A percentile compares a stretch with the other conserved stretches of the same genome.
These are phyloP conservation scores for Tanytarsus gracilentus DNA, from an alignment of 2,888 invertebrate genomes.

Conservation along the genomic window DNA sequence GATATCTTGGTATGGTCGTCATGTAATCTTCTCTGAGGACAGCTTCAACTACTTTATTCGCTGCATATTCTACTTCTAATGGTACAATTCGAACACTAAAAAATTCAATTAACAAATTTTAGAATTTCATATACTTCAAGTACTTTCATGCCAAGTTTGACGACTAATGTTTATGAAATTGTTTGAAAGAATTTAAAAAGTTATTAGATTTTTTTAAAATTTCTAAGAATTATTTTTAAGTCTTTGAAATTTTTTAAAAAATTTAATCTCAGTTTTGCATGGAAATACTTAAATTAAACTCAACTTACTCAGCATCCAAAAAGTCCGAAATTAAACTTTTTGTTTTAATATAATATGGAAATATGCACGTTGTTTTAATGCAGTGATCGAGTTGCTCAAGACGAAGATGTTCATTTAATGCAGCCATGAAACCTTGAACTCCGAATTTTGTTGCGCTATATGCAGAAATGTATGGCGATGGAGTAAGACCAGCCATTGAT, in stretches of 20 bases:
- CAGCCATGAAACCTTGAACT: constrained; percentile 22
- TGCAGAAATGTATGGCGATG: not conserved
- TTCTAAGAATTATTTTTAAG: not conserved
- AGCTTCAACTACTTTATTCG: not conserved
- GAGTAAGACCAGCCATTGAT: constrained; percentile 18
- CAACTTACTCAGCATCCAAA: constrained; percentile 20
- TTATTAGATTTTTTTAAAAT: not conserved
- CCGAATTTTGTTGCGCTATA: constrained; percentile 28
- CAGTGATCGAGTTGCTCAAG: not conserved
- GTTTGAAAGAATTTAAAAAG: not conserved
- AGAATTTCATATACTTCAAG: not conserved
- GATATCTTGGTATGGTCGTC: not conserved
- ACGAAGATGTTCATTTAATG: constrained; percentile 11
- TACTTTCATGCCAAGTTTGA: too few relatives aligned
- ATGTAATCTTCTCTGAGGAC: not conserved
- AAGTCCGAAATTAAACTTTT: constrained; percentile 12
- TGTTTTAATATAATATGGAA: constrained; percentile 27
- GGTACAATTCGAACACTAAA: not conserved
- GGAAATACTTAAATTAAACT: constrained; percentile 7
- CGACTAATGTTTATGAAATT: not conserved
- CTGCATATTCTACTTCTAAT: not conserved
- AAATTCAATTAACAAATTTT: too few relatives aligned
- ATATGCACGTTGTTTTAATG: constrained; percentile 29
- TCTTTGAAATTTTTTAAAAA: not conserved
- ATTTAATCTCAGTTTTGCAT: not conserved